Evolutionary conservation across 2,113 vertebrate genomes (phyloP), one percentile per base, ranked within the genome.

Genomic region (Phylloscopus trochiloides): DNA sequence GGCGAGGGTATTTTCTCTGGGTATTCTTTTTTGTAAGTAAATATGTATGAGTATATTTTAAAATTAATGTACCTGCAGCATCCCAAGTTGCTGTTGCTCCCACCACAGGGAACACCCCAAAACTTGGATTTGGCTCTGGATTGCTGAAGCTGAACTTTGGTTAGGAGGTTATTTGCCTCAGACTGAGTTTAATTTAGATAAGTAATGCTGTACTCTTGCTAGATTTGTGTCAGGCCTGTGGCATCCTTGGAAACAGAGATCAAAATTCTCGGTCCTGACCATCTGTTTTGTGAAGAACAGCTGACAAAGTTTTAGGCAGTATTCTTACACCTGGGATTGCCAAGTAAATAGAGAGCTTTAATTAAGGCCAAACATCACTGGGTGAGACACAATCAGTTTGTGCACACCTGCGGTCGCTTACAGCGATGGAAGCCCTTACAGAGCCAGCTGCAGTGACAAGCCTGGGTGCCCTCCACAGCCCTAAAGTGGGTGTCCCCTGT

Each of bases 101-200:
- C 19, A 11, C 28, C 14, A 3, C 3, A 82, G 17, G 24, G 45
- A 38, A 79, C 24, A 15, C 42, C n/a, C 36, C 26, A 40, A 72
- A 86, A 76, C 45, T 75, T 88, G 76, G 36, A 29, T 65, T 92
- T 4, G 5, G 11, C 62, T 85, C 57, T 8, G 14, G 40, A 29
- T 42, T 88, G 47, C 76, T 91, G 48, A 63, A 78, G 55, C 26
- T 85, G 72, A 91, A 70, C 63, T 86, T 68, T 80, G n/a, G 25
- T 88, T 70, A 42, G 59, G 63, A 92, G 72, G n/a, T 68, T 86
- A 61, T 70, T 95, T 95, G 80, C 42, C 50, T 91, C 80, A 52
- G 40, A 14, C 25, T 17, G 24, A 72, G 50, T 92, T 92, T 88
- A 84, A 88, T 86, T 88, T 87, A 74, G 55, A 19, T 62, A 65